Evolutionary conservation across 2,888 invertebrate species (phyloP), one percentile per base, ranked within the genome.

Genomic region (Altica lythri): DNA sequence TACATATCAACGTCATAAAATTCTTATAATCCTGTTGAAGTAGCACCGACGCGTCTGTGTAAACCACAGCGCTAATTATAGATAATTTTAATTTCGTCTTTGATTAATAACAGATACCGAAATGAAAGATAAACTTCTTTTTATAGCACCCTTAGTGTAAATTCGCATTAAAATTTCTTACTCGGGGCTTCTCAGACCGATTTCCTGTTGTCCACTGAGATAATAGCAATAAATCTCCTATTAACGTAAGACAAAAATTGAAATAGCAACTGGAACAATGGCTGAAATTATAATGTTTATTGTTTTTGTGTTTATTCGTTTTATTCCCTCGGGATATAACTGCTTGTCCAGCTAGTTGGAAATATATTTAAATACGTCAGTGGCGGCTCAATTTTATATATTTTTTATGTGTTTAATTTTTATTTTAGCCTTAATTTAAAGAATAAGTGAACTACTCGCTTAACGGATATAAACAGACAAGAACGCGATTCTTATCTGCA

Each of bases 121-220:
- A 48, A 59, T 42, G 50, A 38, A 40, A 53, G 59, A 55, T 59
- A 54, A 29, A 37, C 25, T 25, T 40, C 12, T 49, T 49, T 49
- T 49, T 49, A 30, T 40, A 32, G 42, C 49, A 49, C 49, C 49
- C 49, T 49, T 49, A 50, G n/a, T n/a, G n/a, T n/a, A n/a, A n/a
- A n/a, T 48, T 52, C 49, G 43, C 57, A 59, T 55, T 57, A 55
- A 55, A 60, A 55, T 57, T 50, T 57, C 32, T 42, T 25, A 57
- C 60, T 55, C 50, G 22, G 34, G 51, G 60, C 50, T 55, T 16
- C 54, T 47, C n/a, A 50, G 57, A 55, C 46, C 40, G 57, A 60
- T 60, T 60, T 60, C 57, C 60, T 60, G 57, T 40, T 57, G 53
- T 55, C 45, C 49, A 22, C 30, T 42, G 52, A 59, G 54, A 59